Evolutionary conservation across 2,888 invertebrate species (phyloP), one percentile per base, ranked within the genome.

Genomic region (Pseudococcus jackbeardsleyi): DNA sequence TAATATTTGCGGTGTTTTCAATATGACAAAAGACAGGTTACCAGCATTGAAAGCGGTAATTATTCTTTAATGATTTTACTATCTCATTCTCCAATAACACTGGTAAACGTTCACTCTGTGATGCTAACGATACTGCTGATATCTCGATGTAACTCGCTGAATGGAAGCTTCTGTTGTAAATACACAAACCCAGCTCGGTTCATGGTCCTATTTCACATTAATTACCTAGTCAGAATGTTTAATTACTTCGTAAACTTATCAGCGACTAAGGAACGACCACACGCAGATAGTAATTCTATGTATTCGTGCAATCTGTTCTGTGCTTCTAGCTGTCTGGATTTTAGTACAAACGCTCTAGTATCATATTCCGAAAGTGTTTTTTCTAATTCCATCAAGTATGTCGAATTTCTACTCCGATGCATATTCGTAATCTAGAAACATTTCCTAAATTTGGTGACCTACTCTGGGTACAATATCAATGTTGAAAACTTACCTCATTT

Each of bases 1-100:
- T 85, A 64, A 64, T 59, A 59, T 64, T 85, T 42, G 42, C 85
- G 64, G 54, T 85, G 79, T 42, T 92, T 93, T 92, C 93, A 94
- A 92, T 93, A 97, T 97, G 97, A 97, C 97, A 94, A 97, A 97
- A 95, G 97, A 97, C 94, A 97, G 97, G 95, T 95, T 97, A 94
- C 97, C 97, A 94, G 97, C 97, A 93, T 95, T 97, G 91, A 96
- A 96, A 94, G 97, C 97, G 95, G 96, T 96, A 94, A 79, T 39
- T 48, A 50, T 82, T 39, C 33, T 48, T 54, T 59, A 7, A 79
- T 39, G 54, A 39, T 79, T 19, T 22, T 54, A 39, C 39, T 54
- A 46, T 82, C 6, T n/a, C n/a, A 88, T 39, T 15, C 26, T 42
- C 5, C 22, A 85, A 54, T 26, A 19, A 54, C 0, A 11, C 15